Conservation (phyloP, 1,140 invertebrate species). For the Arctopsyche grandis region DNA sequence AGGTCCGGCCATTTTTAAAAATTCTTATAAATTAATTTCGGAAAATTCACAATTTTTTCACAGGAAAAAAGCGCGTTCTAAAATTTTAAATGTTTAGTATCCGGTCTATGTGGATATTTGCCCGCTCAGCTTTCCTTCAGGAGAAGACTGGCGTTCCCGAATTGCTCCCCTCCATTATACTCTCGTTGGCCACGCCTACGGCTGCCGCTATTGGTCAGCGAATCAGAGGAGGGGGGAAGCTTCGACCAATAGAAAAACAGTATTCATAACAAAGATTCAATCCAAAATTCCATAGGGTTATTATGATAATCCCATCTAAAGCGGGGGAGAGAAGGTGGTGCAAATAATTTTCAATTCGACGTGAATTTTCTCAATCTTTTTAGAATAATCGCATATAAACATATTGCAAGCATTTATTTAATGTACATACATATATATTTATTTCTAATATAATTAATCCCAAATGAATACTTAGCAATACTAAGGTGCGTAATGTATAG, state of each 20-base stretch:
- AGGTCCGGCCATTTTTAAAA: conserved; percentile 82
- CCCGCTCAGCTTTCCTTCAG: conserved; percentile 3
- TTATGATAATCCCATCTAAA: conserved; percentile 17
- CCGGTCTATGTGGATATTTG: neutral
- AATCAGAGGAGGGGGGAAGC: conserved; percentile 59
- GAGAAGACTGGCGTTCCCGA: conserved; percentile 36
- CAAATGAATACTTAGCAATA: too few relatives aligned
- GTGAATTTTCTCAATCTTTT: too few relatives aligned
- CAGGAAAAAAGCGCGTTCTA: neutral
- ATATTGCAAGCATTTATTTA: neutral
- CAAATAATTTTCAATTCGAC: conserved; percentile 13
- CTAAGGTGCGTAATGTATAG: too few relatives aligned
- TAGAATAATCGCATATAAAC: too few relatives aligned
- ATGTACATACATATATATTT: neutral
- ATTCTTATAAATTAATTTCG: too few relatives aligned
- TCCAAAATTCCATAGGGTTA: conserved; percentile 41
- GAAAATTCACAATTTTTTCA: neutral
- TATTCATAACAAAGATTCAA: conserved; percentile 45
- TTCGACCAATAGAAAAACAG: conserved; percentile 58
- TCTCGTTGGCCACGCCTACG: conserved; percentile 63
- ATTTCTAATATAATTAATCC: too few relatives aligned
- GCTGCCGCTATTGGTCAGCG: conserved; percentile 58
- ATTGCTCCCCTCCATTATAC: conserved; percentile 51
- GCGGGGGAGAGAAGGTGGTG: neutral
- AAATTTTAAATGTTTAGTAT: neutral